phyloP scores from a whole-genome alignment of 1,140 invertebrate species.

The Drosophila serrata region DNA sequence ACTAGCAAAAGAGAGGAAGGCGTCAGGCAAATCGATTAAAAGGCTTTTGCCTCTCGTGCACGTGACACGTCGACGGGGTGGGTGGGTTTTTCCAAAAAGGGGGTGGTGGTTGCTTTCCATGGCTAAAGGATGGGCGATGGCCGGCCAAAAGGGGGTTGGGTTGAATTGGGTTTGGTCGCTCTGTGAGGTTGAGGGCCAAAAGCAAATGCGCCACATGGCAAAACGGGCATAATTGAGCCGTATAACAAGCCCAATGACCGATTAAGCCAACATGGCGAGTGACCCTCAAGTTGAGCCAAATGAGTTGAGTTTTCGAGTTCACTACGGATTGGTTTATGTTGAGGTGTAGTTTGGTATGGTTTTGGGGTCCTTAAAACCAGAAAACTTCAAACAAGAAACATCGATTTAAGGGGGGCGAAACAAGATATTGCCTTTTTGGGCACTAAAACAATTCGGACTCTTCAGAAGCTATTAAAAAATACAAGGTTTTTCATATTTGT shows the following conservation, averaged over 20 bases:
- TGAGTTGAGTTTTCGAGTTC: conserved; percentile 29
- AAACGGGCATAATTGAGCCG: conserved; percentile 80
- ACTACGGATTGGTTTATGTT: conserved; percentile 13
- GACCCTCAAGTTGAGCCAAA: conserved; percentile 44
- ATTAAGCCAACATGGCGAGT: conserved; percentile 74
- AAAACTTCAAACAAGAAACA: background rate
- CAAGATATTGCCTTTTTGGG: too few species aligned
- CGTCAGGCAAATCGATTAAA: conserved; percentile 73
- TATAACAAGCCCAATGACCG: conserved; percentile 82
- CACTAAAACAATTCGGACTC: too few species aligned
- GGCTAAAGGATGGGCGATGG: background rate
- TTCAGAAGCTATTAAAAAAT: too few species aligned
- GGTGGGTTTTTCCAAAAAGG: conserved; percentile 23
- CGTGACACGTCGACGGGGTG: conserved; percentile 53
- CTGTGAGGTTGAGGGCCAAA: conserved; percentile 29
- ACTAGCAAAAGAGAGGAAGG: conserved; percentile 40
- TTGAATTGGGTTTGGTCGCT: too few species aligned
- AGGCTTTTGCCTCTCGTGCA: conserved; percentile 59
- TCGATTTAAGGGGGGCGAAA: background rate
- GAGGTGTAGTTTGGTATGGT: background rate
- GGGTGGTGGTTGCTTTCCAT: background rate
- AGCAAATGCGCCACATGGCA: conserved; percentile 73
- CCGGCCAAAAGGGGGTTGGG: background rate
- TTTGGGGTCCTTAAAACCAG: background rate
- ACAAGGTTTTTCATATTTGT: too few species aligned